Evolutionary conservation across 2,888 invertebrate species (phyloP).

Genomic region (Drosophila paracracens): DNA sequence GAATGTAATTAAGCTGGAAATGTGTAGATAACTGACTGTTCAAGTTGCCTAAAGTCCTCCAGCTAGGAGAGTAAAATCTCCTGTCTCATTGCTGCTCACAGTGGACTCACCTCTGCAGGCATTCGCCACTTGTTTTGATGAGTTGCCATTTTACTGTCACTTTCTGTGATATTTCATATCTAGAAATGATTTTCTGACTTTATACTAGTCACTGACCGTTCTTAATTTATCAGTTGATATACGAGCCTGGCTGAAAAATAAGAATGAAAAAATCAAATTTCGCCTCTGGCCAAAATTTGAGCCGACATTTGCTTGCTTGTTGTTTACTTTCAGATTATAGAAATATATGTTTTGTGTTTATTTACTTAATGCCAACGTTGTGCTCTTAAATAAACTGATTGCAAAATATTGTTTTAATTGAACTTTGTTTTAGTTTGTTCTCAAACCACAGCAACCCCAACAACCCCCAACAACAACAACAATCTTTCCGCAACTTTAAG

Average conservation of each 20-base stretch:
- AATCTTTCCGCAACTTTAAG: slow-evolving; percentile 15
- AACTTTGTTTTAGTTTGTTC: slow-evolving; percentile 25
- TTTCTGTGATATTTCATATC: background rate
- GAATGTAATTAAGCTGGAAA: slow-evolving; percentile 30
- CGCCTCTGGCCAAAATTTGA: slow-evolving; percentile 41
- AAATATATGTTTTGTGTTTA: slow-evolving; percentile 53
- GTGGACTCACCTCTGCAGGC: background rate
- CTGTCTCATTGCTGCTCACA: background rate
- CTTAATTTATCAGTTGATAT: slow-evolving; percentile 9
- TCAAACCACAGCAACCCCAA: background rate
- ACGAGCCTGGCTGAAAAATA: slow-evolving; percentile 1
- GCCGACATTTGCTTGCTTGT: slow-evolving; percentile 36
- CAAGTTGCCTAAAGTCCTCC: background rate
- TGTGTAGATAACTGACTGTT: background rate
- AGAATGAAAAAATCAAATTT: slow-evolving; percentile 52
- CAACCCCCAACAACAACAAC: background rate
- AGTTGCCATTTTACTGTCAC: slow-evolving; percentile 8
- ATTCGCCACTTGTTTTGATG: background rate
- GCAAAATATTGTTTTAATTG: slow-evolving; percentile 66
- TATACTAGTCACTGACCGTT: background rate
- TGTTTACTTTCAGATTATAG: slow-evolving; percentile 10
- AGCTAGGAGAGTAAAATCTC: background rate
- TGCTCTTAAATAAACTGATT: slow-evolving; percentile 57
- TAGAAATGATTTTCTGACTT: slow-evolving; percentile 8
- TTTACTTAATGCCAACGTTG: slow-evolving; percentile 61